Conservation (phyloP, 2,888 invertebrate species). For the Trissonchulus sp. region DNA sequence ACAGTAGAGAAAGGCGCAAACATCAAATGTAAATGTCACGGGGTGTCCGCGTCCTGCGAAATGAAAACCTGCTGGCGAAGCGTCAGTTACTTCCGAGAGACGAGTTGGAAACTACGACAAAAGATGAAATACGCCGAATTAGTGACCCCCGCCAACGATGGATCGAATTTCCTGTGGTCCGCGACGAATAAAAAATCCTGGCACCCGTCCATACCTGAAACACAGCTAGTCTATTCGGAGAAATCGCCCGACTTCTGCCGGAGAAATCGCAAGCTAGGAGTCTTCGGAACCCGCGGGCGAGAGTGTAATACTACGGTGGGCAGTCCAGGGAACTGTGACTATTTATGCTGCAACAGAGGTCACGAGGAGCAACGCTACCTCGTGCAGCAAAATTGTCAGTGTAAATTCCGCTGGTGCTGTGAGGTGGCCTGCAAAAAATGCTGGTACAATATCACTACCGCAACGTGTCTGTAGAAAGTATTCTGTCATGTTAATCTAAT, state of each 20-base stretch:
- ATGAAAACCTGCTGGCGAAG: conserved; percentile 25
- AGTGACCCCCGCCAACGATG: conserved; percentile 26
- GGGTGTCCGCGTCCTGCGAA: conserved; percentile 28
- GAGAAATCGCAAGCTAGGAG: conserved; percentile 71
- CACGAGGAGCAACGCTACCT: not conserved
- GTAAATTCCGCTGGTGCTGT: conserved; percentile 50
- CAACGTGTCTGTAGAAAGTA: no score
- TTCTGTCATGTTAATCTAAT: no score
- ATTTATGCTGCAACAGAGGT: conserved; percentile 22
- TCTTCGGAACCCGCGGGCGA: conserved; percentile 74
- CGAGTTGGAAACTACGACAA: conserved; percentile 31
- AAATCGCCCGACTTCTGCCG: conserved; percentile 80
- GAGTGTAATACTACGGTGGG: conserved; percentile 62
- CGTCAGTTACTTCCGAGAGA: conserved; percentile 39
- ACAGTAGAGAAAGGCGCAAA: conserved; percentile 49
- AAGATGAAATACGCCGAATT: conserved; percentile 10
- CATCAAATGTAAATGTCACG: conserved; percentile 44
- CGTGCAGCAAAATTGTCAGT: conserved; percentile 30
- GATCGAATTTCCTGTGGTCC: conserved; percentile 16
- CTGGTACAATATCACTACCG: no score
- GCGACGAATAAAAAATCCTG: not conserved
- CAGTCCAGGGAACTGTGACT: not conserved
- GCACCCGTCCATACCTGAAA: not conserved
- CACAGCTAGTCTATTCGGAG: conserved; percentile 74
- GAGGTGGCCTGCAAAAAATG: conserved; percentile 49